Evolutionary conservation across 2,888 invertebrate species (phyloP).

Genomic region (Molorchus minor): DNA sequence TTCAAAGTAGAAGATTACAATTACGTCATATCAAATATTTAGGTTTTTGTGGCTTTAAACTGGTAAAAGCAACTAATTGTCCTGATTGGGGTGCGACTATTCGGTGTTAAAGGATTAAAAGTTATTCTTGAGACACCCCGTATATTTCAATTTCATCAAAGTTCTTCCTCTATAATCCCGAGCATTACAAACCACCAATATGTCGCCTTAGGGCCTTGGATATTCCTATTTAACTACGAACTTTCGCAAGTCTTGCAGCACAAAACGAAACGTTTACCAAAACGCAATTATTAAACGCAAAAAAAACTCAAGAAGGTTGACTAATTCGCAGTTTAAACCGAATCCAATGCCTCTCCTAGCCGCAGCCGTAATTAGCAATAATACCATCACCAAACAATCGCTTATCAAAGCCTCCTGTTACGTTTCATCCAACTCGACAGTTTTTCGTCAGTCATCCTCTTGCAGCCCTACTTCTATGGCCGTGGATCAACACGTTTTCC

Average conservation of each 20-base stretch:
- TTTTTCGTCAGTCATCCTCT: neutral
- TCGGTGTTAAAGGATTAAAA: no score
- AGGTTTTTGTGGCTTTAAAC: no score
- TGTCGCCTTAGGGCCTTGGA: no score
- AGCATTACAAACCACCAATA: no score
- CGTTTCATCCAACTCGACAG: neutral
- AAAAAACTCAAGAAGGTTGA: neutral
- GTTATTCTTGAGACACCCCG: no score
- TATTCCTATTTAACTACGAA: no score
- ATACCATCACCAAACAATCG: neutral
- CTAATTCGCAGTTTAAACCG: neutral
- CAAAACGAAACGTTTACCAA: neutral
- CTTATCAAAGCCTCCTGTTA: neutral
- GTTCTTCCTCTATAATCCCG: no score
- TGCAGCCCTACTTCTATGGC: slow-evolving; percentile 29
- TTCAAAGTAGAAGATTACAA: no score
- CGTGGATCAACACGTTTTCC: slow-evolving; percentile 36
- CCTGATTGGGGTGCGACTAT: no score
- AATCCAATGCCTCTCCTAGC: neutral
- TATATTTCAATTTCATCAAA: no score
- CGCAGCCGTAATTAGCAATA: neutral
- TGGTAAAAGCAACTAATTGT: no score
- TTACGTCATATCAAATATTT: no score
- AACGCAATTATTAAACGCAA: neutral
- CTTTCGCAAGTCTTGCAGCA: neutral